These are phyloP conservation scores for Eupithecia inturbata DNA, from an alignment of 2,888 invertebrate species.

Conservation along the genomic window DNA sequence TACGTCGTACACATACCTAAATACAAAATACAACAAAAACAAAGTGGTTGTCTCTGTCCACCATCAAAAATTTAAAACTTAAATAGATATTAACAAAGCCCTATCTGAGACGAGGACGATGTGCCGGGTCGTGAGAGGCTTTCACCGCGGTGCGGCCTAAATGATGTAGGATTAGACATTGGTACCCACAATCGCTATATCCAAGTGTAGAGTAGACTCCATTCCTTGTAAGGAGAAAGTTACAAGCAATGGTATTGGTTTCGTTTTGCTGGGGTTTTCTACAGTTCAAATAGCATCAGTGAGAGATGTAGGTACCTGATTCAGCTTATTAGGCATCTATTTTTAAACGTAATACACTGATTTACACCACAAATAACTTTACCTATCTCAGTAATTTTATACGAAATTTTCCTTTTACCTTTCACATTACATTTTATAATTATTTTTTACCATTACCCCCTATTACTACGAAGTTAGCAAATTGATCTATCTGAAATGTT, in stretches of 20 bases:
- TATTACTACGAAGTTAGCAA: no score
- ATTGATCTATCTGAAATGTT: no score
- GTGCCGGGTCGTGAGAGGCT: conserved; percentile 46
- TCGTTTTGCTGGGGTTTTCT: not conserved
- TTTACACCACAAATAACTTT: not conserved
- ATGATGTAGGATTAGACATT: conserved; percentile 29
- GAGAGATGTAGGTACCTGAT: not conserved
- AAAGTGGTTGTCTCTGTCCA: no score
- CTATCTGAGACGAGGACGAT: conserved; percentile 2
- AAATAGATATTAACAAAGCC: no score
- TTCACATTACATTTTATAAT: not conserved
- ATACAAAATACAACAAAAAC: no score
- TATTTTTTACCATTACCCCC: no score
- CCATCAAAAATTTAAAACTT: no score
- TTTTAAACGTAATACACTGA: not conserved
- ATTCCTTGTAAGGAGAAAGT: conserved; percentile 10
- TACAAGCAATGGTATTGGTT: not conserved
- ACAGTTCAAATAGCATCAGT: not conserved
- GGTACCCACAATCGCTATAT: conserved; percentile 21
- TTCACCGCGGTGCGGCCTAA: conserved; percentile 51
- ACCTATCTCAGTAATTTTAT: not conserved
- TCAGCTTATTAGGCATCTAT: not conserved
- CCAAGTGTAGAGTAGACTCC: conserved; percentile 9
- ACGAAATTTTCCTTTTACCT: not conserved
- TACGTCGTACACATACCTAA: no score